Base-by-base conservation (phyloP, 2,888 invertebrate species). In the Leucoptera coffeella region DNA sequence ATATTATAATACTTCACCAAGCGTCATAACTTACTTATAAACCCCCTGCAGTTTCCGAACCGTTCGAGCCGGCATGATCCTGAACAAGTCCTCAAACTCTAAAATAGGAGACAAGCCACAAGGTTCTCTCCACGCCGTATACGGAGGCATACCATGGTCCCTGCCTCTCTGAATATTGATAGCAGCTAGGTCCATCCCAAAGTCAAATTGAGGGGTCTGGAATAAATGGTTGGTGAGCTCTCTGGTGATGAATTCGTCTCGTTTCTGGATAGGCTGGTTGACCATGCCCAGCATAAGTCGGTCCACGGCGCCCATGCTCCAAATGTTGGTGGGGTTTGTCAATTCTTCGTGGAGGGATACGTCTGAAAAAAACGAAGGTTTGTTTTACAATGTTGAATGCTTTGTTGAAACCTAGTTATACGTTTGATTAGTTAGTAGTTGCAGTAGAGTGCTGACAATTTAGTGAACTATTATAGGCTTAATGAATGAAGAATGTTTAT, bases 111-210 rank as follows among this genome's bases (percentile, higher is more conserved):
- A 74, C 2, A 89, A 49, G 0, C 86, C 85, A 44, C 90, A 90
- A 0, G 87, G 85, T 33, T 79, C 75, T 15, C 89, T 73, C 87
- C 87, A 92, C 0, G 77, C 51, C 0, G 83, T 82, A 45, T 90
- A 92, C 0, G 85, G 72, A 0, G 88, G 81, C 1, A 91, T 69
- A 1, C 92, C 92, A 45, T 92, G 92, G 47, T 92, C 92, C 15
- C 92, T 72, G 0, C 88, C 92, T 26, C 67, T 50, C 50, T 92
- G 91, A 19, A 92, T 85, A 41, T 92, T 92, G 28, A 92, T 81
- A 1, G 92, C 85, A 0, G 89, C 88, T 30, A 92, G 60, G 47
- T 92, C 92, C 74, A 92, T 80, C 1, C 92, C 87, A 38, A 85
- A 87, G 12, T 76, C 74, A 31, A 79, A 78, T 7, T 71, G 71